These are phyloP conservation scores for Oreochromis grahami DNA, from an alignment of 2,797 vertebrate genomes.

Conservation along the genomic window DNA sequence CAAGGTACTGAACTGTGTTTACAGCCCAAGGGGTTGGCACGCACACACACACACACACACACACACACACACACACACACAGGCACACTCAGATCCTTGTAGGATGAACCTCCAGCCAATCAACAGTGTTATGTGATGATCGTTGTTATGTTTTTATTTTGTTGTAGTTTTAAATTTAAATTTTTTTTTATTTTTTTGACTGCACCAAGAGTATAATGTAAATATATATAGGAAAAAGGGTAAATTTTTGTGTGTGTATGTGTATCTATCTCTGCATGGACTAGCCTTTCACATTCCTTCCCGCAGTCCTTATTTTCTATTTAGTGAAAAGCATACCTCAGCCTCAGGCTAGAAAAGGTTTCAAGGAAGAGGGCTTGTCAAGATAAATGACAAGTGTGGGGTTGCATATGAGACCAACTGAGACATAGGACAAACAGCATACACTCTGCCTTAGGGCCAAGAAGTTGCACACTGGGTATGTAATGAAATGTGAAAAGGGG, in stretches of 20 bases:
- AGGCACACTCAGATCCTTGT: neutral
- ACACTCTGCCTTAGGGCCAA: neutral
- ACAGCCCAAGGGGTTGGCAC: neutral
- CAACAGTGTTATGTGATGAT: neutral
- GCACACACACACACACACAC: neutral
- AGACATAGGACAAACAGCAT: neutral
- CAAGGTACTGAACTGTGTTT: slow-evolving; percentile 49
- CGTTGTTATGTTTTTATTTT: neutral
- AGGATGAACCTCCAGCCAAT: neutral
- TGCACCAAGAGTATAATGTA: neutral
- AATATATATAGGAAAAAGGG: too few species aligned
- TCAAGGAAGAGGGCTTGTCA: neutral
- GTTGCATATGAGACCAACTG: neutral
- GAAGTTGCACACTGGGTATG: neutral
- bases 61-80: neutral
- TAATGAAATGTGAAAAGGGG: neutral
- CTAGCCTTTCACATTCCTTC: neutral
- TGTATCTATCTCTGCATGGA: neutral
- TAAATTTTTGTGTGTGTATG: neutral
- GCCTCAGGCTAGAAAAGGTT: neutral
- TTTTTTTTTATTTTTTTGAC: neutral
- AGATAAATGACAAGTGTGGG: neutral
- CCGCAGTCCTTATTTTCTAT: neutral
- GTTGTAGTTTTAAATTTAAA: neutral
- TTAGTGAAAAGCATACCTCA: slow-evolving; percentile 1